Percentiles rank a stretch among this genome's conserved stretches.
Evolutionary conservation across 2,888 invertebrate species (phyloP).

Genomic region (Cancer borealis): DNA sequence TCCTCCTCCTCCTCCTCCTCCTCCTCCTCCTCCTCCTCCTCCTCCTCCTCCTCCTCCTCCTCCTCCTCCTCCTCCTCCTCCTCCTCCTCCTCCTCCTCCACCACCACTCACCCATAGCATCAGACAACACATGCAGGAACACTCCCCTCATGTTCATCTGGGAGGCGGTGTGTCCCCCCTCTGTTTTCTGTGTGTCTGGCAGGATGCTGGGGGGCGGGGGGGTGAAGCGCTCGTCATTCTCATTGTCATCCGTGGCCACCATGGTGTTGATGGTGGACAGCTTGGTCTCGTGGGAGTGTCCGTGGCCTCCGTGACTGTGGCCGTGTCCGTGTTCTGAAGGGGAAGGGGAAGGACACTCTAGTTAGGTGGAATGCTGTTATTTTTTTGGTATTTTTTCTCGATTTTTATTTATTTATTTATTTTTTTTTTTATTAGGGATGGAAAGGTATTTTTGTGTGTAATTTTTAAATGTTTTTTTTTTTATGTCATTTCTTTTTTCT

Average conservation of each 20-base stretch:
- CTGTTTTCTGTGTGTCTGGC: neutral
- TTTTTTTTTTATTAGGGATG: no score
- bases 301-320: constrained; percentile 80
- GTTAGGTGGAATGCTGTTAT: neutral
- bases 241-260: constrained; percentile 83
- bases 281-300: constrained; percentile 78
- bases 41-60: neutral
- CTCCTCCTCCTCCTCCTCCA: neutral
- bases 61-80: neutral
- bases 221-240: constrained; percentile 85
- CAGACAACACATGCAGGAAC: constrained; percentile 98
- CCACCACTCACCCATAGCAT: constrained; percentile 86
- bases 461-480: no score
- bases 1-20: neutral
- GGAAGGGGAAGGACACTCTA: neutral
- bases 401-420: no score
- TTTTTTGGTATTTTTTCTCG: no score
- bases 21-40: neutral
- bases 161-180: constrained; percentile 81
- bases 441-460: no score
- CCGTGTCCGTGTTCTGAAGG: constrained; percentile 85
- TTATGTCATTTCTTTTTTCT: no score
- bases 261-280: constrained; percentile 77
- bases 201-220: constrained; percentile 79
- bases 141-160: constrained; percentile 99